Evolutionary conservation across 2,888 invertebrate genomes (phyloP).

Genomic region (Troides aeacus): DNA sequence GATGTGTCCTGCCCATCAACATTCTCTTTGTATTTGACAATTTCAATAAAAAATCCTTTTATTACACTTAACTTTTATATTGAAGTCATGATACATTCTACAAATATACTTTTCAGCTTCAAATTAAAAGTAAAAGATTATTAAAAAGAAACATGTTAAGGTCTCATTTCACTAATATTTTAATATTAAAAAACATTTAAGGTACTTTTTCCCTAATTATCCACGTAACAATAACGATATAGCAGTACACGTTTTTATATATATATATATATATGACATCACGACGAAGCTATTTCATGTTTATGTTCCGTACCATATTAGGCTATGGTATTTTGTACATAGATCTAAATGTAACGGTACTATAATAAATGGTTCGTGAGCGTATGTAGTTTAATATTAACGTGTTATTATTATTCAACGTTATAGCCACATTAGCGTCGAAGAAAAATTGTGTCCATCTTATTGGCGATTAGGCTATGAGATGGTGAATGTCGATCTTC

Average conservation of each 20-base stretch:
- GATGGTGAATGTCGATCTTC: too few species aligned
- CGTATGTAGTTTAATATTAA: neutral
- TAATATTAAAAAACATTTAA: neutral
- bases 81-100: too few species aligned
- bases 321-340: slow-evolving; percentile 9
- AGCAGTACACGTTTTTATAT: slow-evolving; percentile 20
- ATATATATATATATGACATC: slow-evolving; percentile 22
- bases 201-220: neutral
- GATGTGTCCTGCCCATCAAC: too few species aligned
- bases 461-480: neutral
- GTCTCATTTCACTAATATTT: neutral
- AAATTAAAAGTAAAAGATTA: neutral
- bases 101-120: too few species aligned
- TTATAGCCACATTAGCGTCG: neutral
- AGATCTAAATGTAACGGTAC: slow-evolving; percentile 5
- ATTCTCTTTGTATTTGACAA: too few species aligned
- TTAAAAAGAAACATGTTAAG: neutral
- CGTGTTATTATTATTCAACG: neutral
- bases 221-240: slow-evolving; percentile 10
- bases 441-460: neutral
- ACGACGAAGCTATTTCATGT: slow-evolving; percentile 8
- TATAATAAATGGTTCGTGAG: neutral
- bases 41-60: too few species aligned
- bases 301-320: slow-evolving; percentile 14
- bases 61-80: too few species aligned